Evolutionary conservation across 2,113 vertebrate species (phyloP).

Genomic region (Grammomys dolichurus): DNA sequence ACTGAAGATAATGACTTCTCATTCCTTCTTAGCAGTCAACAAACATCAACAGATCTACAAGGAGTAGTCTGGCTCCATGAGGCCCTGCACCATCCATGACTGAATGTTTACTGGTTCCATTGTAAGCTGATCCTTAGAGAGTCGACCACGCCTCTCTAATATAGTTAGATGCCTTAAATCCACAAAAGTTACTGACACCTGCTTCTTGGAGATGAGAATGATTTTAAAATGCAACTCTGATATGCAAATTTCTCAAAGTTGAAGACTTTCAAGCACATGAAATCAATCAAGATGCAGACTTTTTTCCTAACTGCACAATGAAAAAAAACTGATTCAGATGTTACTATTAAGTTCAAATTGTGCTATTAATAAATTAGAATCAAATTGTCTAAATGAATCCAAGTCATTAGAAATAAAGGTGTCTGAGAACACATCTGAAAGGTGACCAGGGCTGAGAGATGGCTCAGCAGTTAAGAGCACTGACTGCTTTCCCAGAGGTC

Average conservation of each 20-base stretch:
- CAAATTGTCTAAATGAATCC: background rate
- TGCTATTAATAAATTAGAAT: background rate
- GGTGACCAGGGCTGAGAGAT: background rate
- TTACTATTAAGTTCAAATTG: constrained; percentile 41
- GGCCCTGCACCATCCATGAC: background rate
- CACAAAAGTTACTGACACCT: constrained; percentile 29
- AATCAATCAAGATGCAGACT: background rate
- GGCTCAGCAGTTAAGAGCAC: too few relatives aligned
- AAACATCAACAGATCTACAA: background rate
- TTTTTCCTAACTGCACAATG: background rate
- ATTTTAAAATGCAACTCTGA: background rate
- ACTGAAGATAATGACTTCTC: background rate
- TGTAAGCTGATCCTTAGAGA: background rate
- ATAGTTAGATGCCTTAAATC: constrained; percentile 21
- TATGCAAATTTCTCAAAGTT: constrained; percentile 36
- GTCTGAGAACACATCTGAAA: background rate
- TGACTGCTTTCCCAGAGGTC: too few relatives aligned
- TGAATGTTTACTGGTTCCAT: background rate
- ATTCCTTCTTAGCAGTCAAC: background rate
- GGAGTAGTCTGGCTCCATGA: background rate
- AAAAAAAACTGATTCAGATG: background rate
- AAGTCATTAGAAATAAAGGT: background rate
- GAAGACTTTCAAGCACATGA: background rate
- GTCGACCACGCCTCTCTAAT: background rate
- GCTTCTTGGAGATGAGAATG: constrained; percentile 37